A percentile compares a stretch with the other conserved stretches of the same genome.
These are phyloP conservation scores for Steatornis caripensis DNA, from an alignment of 2,113 vertebrate species.

Conservation along the genomic window DNA sequence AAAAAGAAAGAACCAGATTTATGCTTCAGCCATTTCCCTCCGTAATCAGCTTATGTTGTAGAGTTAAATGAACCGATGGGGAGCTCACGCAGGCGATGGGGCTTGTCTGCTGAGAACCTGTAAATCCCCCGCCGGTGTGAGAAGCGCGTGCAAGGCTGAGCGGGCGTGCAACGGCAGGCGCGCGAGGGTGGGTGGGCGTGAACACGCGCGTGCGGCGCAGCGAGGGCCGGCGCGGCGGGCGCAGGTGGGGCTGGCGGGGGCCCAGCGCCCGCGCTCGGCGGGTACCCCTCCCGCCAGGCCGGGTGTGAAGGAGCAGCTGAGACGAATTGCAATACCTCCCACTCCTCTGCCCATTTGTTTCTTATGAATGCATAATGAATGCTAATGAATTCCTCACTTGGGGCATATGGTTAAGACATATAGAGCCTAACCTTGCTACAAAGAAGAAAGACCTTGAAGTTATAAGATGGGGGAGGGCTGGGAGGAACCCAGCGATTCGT, in stretches of 20 bases:
- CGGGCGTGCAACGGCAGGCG: background rate
- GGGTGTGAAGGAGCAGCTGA: slow-evolving; percentile 67
- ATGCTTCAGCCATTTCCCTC: slow-evolving; percentile 7
- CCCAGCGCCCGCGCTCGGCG: background rate
- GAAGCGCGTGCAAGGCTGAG: background rate
- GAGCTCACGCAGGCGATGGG: background rate
- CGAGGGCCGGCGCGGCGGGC: background rate
- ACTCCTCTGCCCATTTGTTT: slow-evolving; percentile 57
- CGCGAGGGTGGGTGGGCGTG: background rate
- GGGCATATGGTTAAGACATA: slow-evolving; percentile 68
- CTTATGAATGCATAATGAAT: slow-evolving; percentile 78
- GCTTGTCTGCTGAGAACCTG: background rate
- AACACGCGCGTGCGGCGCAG: background rate
- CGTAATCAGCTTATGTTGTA: slow-evolving; percentile 60
- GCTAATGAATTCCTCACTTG: slow-evolving; percentile 76
- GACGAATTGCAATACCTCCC: slow-evolving; percentile 60
- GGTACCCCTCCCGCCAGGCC: background rate
- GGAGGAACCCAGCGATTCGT: background rate
- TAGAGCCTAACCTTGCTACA: slow-evolving; percentile 44
- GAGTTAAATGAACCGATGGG: slow-evolving; percentile 27
- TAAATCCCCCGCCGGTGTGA: background rate
- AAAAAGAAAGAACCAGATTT: background rate
- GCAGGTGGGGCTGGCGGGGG: background rate
- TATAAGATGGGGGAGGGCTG: background rate
- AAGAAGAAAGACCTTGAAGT: slow-evolving; percentile 41